Percentiles rank a stretch among this genome's conserved stretches.
Evolutionary conservation across 2,888 invertebrate genomes (phyloP).

Genomic region (Thymelicus lineola): DNA sequence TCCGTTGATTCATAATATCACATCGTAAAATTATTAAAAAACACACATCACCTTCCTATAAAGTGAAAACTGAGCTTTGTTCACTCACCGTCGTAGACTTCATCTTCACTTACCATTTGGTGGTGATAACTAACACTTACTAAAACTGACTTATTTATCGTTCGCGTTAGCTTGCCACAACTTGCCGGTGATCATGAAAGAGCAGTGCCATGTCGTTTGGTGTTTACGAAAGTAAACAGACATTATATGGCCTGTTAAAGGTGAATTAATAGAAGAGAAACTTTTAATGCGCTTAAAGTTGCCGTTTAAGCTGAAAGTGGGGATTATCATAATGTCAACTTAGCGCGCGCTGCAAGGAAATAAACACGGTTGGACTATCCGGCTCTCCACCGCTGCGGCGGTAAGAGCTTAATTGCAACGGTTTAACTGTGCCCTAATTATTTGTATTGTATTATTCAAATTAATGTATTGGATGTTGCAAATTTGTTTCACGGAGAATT

Average conservation of each 20-base stretch:
- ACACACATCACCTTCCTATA: no score
- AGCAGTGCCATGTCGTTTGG: neutral
- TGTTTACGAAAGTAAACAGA: conserved; percentile 18
- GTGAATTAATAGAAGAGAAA: conserved; percentile 26
- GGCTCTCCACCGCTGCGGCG: neutral
- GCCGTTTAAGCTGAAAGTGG: conserved; percentile 20
- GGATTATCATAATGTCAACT: conserved; percentile 33
- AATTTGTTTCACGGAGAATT: no score
- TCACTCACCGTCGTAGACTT: no score
- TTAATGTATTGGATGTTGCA: neutral
- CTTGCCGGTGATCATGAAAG: neutral
- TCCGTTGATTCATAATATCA: no score
- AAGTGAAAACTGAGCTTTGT: no score
- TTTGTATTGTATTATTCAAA: conserved; percentile 4
- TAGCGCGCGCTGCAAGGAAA: conserved; percentile 20
- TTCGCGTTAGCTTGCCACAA: neutral
- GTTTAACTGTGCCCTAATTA: neutral
- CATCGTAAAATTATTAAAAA: no score
- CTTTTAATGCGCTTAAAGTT: conserved; percentile 23
- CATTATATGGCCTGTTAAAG: conserved; percentile 16
- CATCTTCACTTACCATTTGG: no score
- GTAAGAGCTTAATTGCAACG: no score
- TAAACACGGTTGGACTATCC: conserved; percentile 19
- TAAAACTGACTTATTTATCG: no score
- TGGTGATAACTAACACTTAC: neutral